Base-by-base conservation (phyloP, 2,888 invertebrate genomes). In the Volucella inanis region DNA sequence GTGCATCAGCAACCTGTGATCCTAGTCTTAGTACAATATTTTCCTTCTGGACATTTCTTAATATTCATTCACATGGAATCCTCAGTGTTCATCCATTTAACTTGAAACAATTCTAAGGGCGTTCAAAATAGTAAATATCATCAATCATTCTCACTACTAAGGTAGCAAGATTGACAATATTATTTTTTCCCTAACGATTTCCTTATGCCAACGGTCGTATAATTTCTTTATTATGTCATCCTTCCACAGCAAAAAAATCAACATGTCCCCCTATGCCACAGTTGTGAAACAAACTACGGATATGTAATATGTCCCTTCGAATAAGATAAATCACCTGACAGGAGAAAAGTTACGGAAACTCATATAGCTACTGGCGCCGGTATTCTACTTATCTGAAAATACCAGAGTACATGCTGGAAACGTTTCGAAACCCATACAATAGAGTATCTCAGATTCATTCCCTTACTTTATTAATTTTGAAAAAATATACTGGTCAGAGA, bases 261-360 rank as follows among this genome's bases (percentile, higher is more conserved):
- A 65, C 65, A 50, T 52, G 41, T 65, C 65, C 31, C 31, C 6
- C 31, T 22, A 22, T 22, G 31, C 31, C 31, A 6, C 6, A 4
- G 31, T 6, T 31, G 31, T 31, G 31, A 31, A 52, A 18, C 14
- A 10, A 62, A 47, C 65, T 10, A 4, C 57, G 39, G 43, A 8
- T 18, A n/a, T 8, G 38, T 38, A 38, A 0, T 38, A 9, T 14
- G 12, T 9, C 41, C 50, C 18, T 12, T 52, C 18, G 41, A 41
- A 12, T 14, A 43, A 50, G 50, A 61, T 71, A 67, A 72, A 62
- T 72, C 47, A 62, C 59, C 72, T 22, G n/a, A n/a, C 59, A 67
- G 38, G 8, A 67, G 57, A 59, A 59, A 59, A 38, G 43, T n/a
- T n/a, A 75, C 22, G 15, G 38, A 54, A 38, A 14, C 64, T 64